Percentiles rank a stretch among this genome's conserved stretches.
Evolutionary conservation across 37 sponge, comb jelly and placozoan genomes (phyloP).

Genomic region (Amphimedon queenslandica): DNA sequence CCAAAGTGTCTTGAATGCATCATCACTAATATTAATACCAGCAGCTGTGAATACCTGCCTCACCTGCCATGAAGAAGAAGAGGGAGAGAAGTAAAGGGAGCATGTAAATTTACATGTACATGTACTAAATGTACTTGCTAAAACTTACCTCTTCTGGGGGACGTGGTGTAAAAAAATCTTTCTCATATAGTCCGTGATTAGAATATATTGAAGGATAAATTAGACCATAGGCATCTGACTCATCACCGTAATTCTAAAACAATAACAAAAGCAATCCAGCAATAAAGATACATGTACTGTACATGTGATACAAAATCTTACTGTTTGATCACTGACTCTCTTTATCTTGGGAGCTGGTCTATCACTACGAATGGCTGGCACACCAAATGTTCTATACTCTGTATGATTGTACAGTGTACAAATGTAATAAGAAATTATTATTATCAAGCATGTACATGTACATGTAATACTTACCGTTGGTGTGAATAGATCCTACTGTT

Average conservation of each 20-base stretch:
- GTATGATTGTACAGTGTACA: background rate
- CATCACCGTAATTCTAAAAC: constrained; percentile 95
- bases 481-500: constrained; percentile 60
- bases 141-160: constrained; percentile 37
- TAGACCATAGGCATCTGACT: constrained; percentile 88
- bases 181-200: constrained; percentile 74
- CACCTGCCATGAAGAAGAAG: constrained; percentile 17
- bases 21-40: constrained; percentile 73
- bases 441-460: too few relatives aligned
- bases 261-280: background rate
- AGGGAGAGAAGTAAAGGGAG: background rate
- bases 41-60: constrained; percentile 62
- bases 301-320: too few relatives aligned
- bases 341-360: constrained; percentile 85
- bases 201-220: constrained; percentile 91
- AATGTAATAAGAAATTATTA: background rate
- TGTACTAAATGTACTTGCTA: background rate
- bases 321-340: constrained; percentile 81
- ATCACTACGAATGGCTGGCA: constrained; percentile 92
- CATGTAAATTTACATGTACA: background rate
- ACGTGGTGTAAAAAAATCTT: constrained; percentile 87
- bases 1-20: constrained; percentile 89
- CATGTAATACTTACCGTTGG: too few relatives aligned
- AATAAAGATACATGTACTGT: background rate
- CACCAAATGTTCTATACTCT: constrained; percentile 70